Evolutionary conservation across 2,113 vertebrate species (phyloP), one percentile per base, ranked within the genome.

Genomic region (Garra rufa): DNA sequence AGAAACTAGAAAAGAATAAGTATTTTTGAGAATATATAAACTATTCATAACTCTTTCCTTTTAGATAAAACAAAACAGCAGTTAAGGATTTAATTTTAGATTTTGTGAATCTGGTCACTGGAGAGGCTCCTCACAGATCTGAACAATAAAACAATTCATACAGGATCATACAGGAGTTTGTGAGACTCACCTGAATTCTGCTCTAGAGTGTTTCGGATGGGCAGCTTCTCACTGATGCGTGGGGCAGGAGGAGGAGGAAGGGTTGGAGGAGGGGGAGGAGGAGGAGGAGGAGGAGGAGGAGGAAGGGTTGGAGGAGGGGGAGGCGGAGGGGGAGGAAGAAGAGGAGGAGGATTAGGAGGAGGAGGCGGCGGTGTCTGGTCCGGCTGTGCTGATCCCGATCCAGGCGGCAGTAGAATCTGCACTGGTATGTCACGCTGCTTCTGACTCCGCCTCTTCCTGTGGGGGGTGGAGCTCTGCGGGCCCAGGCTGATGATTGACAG

Each of bases 101-200:
- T 48, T 48, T 48, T 48, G 13, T 34, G 34, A 34, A 34, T 34
- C 34, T 34, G 34, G 5, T 5, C 34, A 4, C 3, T 34, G 5
- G 1, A 4, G 34, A 34, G 3, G 34, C 34, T 34, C 2, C 1
- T 34, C 34, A 1, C 34, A 34, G 2, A 34, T n/a, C n/a, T n/a
- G n/a, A n/a, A n/a, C n/a, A n/a, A n/a, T 3, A 34, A 34, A 34
- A 34, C 5, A 34, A 34, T 34, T 34, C 34, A 34, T n/a, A n/a
- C n/a, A n/a, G n/a, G n/a, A 48, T 15, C 3, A 15, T 15, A 52
- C 34, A 34, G n/a, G 48, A 17, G 48, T 50, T 50, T 17, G 14
- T 52, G 50, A 52, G 17, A 52, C 84, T 96, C 94, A 98, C 98
- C 98, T 93, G 96, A 85, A 73, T 92, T 92, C 83, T 92, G 92